These are phyloP conservation scores for Microctenopoma steveboyesi DNA, from an alignment of 2,797 vertebrate species.

Conservation along the genomic window DNA sequence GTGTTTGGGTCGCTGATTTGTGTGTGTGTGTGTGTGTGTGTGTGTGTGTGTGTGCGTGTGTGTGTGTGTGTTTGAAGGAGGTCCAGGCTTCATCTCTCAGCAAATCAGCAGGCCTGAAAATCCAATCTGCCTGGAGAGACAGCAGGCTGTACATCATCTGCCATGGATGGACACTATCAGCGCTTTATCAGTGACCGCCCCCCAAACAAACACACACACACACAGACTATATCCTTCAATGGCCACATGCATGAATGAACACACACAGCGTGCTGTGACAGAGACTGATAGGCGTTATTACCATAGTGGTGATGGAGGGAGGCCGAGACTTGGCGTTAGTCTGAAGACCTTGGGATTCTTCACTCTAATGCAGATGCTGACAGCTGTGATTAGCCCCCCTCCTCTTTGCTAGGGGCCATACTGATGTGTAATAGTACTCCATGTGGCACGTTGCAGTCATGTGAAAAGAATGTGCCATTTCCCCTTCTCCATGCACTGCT, in stretches of 20 bases:
- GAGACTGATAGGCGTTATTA: conserved; percentile 78
- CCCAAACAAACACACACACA: conserved; percentile 51
- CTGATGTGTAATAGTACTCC: too few species aligned
- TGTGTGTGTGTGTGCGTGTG: conserved; percentile 14
- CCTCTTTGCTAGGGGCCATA: too few species aligned
- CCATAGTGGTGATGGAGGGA: conserved; percentile 43
- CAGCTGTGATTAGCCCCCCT: conserved; percentile 29
- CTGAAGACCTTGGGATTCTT: conserved; percentile 51
- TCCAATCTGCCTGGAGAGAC: conserved; percentile 86
- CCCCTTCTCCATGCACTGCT: too few species aligned
- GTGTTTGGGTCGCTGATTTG: conserved; percentile 4
- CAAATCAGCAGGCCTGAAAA: conserved; percentile 86
- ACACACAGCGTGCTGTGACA: conserved; percentile 60
- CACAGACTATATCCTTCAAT: conserved; percentile 57
- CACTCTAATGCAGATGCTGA: conserved; percentile 46
- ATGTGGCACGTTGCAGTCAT: too few species aligned
- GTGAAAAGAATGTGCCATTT: too few species aligned
- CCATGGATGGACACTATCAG: conserved; percentile 82
- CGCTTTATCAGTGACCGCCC: conserved; percentile 80
- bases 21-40: conserved; percentile 11
- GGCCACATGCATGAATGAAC: conserved; percentile 68
- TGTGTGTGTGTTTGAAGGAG: conserved; percentile 62
- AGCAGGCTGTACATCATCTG: conserved; percentile 86
- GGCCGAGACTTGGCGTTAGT: conserved; percentile 37
- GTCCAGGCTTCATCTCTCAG: conserved; percentile 82